phyloP scores from a whole-genome alignment of 2,797 vertebrate genomes.

The Xenentodon cancila region DNA sequence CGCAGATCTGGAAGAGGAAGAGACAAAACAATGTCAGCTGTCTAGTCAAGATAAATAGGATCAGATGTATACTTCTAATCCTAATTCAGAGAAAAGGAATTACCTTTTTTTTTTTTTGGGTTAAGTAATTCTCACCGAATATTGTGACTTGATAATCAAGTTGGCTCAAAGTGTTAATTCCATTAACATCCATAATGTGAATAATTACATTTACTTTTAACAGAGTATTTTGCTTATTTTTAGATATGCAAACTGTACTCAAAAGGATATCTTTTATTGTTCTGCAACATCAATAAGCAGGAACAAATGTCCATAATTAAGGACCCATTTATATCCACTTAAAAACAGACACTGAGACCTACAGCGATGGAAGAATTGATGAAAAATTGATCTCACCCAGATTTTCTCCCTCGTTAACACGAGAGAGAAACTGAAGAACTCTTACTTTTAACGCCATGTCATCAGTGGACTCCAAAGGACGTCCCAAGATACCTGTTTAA shows the following conservation, averaged over 20 bases:
- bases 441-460: slow-evolving; percentile 52
- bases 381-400: slow-evolving; percentile 62
- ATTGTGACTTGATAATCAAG: too few species aligned
- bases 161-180: too few species aligned
- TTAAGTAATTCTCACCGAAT: too few species aligned
- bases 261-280: background rate
- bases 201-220: too few species aligned
- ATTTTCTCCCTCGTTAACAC: slow-evolving; percentile 73
- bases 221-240: too few species aligned
- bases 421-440: slow-evolving; percentile 74
- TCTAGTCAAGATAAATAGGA: background rate
- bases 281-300: background rate
- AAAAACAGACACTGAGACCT: background rate
- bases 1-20: slow-evolving; percentile 45
- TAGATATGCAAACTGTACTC: too few species aligned
- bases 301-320: background rate
- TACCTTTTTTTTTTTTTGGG: too few species aligned
- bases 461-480: slow-evolving; percentile 52
- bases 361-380: background rate
- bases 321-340: background rate
- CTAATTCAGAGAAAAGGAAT: too few species aligned
- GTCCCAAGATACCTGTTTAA: slow-evolving; percentile 65
- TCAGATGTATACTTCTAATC: too few species aligned
- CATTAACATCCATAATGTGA: too few species aligned
- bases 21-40: slow-evolving; percentile 8